Evolutionary conservation across 2,888 invertebrate species (phyloP), one percentile per base, ranked within the genome.

Genomic region (Epicampocera succincta): DNA sequence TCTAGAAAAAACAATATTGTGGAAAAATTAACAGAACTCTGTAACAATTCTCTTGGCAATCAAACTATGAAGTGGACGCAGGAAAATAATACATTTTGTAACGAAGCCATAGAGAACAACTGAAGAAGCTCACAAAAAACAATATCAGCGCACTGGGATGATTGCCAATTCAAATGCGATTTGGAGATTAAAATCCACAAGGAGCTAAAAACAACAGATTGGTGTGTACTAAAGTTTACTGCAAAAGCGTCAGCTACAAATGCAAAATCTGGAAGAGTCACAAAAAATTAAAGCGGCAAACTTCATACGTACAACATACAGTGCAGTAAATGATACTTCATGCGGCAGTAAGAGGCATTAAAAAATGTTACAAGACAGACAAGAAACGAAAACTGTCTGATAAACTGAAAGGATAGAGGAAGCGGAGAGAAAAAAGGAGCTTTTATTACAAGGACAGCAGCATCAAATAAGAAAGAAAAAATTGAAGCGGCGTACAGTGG

Each of bases 81-180:
- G 71, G 54, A 66, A 29, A 63, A 69, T 54, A 58, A n/a, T 66
- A 29, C 44, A 46, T 46, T 68, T 68, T 50, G 68, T 68, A 76
- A 52, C 52, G 75, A 46, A 61, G 40, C 61, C 46, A 76, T 13
- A 46, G 29, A 54, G 71, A 33, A 8, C 2, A 25, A 25, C 25
- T 25, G 5, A 33, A 33, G n/a, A 71, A 58, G 69, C 15, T 58
- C 21, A 60, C 61, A 44, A 61, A 44, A 65, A 29, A 46, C 52
- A 54, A 85, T 85, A 86, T 85, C 87, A 89, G 87, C 87, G 89
- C 89, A 88, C 87, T 89, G 90, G 90, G 90, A 89, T 87, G 87
- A 85, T 87, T 88, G 90, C 90, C 90, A 90, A 90, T 87, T 89
- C 87, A 88, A 90, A 90, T 90, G 88, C 87, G 87, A 88, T 88